Conservation (phyloP, 2,888 invertebrate genomes). For the Nymphalis c-album region DNA sequence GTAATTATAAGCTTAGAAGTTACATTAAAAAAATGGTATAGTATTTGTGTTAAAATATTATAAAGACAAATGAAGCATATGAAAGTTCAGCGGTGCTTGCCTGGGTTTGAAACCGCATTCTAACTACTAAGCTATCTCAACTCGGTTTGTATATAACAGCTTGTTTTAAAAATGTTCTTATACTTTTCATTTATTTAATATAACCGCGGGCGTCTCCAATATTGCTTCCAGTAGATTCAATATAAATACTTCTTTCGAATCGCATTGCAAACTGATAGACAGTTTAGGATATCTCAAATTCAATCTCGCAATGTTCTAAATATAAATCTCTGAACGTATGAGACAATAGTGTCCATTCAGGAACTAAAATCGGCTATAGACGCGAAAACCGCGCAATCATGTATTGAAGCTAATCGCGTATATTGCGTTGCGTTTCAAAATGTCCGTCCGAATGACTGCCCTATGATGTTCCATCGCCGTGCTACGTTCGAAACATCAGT, state of each 20-base stretch:
- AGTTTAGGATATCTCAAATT: background rate
- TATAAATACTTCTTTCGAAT: too few species aligned
- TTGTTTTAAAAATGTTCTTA: too few species aligned
- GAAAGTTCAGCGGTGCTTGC: too few species aligned
- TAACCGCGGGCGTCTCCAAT: too few species aligned
- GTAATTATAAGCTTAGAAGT: background rate
- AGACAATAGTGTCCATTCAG: conserved; percentile 2
- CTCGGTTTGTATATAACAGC: too few species aligned
- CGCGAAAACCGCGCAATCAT: conserved; percentile 34
- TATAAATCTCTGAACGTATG: background rate
- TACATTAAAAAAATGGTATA: too few species aligned
- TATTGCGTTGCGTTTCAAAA: conserved; percentile 29
- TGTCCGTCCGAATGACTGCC: conserved; percentile 6
- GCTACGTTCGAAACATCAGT: background rate
- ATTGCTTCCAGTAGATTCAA: too few species aligned
- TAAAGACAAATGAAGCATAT: too few species aligned
- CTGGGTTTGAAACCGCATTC: too few species aligned
- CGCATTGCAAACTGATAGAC: background rate
- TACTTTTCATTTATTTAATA: too few species aligned
- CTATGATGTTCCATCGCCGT: conserved; percentile 3
- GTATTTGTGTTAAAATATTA: too few species aligned
- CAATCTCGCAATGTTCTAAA: conserved; percentile 5
- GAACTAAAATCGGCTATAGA: background rate
- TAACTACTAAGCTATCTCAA: too few species aligned
- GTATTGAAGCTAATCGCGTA: conserved; percentile 29